Evolutionary conservation across 2,888 invertebrate species (phyloP), one percentile per base, ranked within the genome.

Genomic region (Pyrochroa serraticornis): DNA sequence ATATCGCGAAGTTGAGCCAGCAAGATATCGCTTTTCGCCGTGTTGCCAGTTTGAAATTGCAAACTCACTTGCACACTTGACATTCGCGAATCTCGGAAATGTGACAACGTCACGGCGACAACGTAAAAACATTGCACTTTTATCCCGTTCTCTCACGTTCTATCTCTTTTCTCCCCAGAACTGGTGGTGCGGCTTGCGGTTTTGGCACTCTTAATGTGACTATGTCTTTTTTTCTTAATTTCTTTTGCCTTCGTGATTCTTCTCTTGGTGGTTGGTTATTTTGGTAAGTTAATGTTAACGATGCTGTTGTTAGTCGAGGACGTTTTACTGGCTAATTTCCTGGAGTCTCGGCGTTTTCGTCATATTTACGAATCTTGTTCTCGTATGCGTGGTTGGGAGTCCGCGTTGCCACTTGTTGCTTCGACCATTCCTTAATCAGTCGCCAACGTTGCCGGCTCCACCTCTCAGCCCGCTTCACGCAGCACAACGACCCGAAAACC

Each of bases 401-500:
- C 72, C 41, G 48, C 60, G 75, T 75, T 75, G 75, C 74, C 69
- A 72, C 73, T 69, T 74, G 73, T 73, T 73, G 71, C 68, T 49
- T 55, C 58, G 63, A 58, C 65, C 65, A 68, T 65, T 67, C 64
- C 68, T 68, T 69, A 71, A 70, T 72, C 70, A 70, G 67, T 58
- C 61, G 61, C 64, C 72, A 56, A 45, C 50, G 75, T 66, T 74
- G 75, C 72, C 74, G 63, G 47, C 60, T 67, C 56, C 46, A 45
- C 45, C 37, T 55, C 46, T n/a, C 50, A 64, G 68, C 68, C 60
- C 44, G 67, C 36, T 63, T 69, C 58, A 71, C 69, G 69, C 58
- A n/a, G 44, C 34, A 42, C 31, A 39, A 59, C 7, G 41, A 13
- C 22, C 22, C 22, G 5, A 22, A 5, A 5, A 5, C 22, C 22